A percentile compares a stretch with the other conserved stretches of the same genome.
These are phyloP conservation scores for Xiphorhynchus elegans DNA, from an alignment of 2,113 vertebrate genomes.

Conservation along the genomic window DNA sequence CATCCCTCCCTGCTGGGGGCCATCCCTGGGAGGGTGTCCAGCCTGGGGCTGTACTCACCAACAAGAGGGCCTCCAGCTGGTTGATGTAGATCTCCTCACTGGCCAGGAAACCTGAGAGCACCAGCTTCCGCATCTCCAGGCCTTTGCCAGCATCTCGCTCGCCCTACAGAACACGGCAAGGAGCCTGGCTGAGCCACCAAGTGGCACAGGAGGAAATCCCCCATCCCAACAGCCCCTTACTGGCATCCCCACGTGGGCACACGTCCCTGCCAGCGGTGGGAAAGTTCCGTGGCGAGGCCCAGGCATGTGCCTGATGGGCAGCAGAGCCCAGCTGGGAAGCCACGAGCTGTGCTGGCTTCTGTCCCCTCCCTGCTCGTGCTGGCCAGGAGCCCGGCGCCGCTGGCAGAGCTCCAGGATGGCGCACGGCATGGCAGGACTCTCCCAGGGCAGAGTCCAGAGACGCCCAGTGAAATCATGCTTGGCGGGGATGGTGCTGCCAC, in stretches of 20 bases:
- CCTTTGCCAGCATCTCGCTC: slow-evolving; percentile 88
- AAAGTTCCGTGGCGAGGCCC: neutral
- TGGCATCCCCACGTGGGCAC: fast-evolving
- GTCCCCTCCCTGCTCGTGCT: neutral
- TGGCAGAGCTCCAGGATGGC: neutral
- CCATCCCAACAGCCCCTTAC: neutral
- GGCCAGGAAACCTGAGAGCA: slow-evolving; percentile 94
- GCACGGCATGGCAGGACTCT: slow-evolving; percentile 12
- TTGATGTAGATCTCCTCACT: slow-evolving; percentile 99
- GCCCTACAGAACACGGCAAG: slow-evolving; percentile 73
- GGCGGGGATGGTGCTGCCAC: neutral
- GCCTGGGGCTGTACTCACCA: slow-evolving; percentile 79
- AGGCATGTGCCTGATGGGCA: neutral
- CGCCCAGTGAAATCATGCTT: slow-evolving; percentile 25
- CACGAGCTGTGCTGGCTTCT: neutral
- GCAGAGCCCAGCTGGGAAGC: slow-evolving; percentile 22
- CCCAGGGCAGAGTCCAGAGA: slow-evolving; percentile 55
- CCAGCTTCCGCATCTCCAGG: slow-evolving; percentile 96
- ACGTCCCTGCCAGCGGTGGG: fast-evolving
- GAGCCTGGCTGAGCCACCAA: neutral
- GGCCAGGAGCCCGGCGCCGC: neutral
- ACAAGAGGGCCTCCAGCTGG: slow-evolving; percentile 92
- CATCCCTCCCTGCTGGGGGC: neutral
- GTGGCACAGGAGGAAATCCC: neutral
- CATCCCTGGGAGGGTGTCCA: neutral